Conservation (phyloP, 1,140 invertebrate genomes). For the Tachypleus tridentatus region DNA sequence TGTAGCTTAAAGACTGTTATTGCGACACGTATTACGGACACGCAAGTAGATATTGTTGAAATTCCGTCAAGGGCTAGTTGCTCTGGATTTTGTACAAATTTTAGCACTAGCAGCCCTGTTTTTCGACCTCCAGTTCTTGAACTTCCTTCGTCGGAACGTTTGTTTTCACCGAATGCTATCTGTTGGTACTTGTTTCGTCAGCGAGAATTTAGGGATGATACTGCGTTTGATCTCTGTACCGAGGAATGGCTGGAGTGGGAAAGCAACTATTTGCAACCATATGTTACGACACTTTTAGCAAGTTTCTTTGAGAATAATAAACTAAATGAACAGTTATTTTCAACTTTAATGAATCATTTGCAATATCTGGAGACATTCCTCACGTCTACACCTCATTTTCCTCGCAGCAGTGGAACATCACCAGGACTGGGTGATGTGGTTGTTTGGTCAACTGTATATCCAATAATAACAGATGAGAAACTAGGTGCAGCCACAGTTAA, state of each 20-base stretch:
- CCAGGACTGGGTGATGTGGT: conserved; percentile 47
- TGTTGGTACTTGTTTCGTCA: too few species aligned
- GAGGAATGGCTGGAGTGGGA: conserved; percentile 66
- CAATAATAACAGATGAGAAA: conserved; percentile 34
- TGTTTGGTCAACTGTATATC: conserved; percentile 52
- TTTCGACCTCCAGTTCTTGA: too few species aligned
- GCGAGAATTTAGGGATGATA: too few species aligned
- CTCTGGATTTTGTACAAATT: too few species aligned
- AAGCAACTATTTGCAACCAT: conserved; percentile 48
- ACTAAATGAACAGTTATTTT: background rate
- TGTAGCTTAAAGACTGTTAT: too few species aligned
- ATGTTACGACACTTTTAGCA: conserved; percentile 35
- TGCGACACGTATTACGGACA: too few species aligned
- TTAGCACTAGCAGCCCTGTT: too few species aligned
- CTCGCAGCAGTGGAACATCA: conserved; percentile 33
- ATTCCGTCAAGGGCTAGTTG: too few species aligned
- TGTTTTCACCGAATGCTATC: too few species aligned
- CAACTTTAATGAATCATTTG: conserved; percentile 7
- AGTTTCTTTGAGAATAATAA: background rate
- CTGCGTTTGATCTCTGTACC: conserved; percentile 14
- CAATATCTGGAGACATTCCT: background rate
- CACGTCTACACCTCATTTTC: conserved; percentile 27
- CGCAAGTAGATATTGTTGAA: too few species aligned
- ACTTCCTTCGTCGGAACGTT: too few species aligned
- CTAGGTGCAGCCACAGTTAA: conserved; percentile 19